Evolutionary conservation across 2,113 vertebrate species (phyloP), one percentile per base, ranked within the genome.

Genomic region (Cynocephalus volans): DNA sequence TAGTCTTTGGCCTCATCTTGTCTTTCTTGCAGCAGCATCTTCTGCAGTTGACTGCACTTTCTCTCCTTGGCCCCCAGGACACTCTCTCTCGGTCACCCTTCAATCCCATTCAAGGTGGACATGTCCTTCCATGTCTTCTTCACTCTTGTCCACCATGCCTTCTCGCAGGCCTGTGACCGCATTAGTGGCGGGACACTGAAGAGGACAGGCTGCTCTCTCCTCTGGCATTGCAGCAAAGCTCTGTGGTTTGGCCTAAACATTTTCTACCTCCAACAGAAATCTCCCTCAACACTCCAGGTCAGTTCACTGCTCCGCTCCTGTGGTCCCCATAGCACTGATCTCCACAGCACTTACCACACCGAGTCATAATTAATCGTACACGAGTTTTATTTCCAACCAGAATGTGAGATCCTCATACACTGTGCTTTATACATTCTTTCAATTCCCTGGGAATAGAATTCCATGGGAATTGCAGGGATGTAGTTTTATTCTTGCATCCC

Each of bases 301-400:
- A 45, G 7, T 41, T 85, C 9, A 6, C 36, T 19, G 0, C 60
- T 73, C 36, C 26, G 17, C 21, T 65, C 50, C 24, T 31, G 5
- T 11, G 69, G 23, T 48, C 48, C 3, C 76, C n/a, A 24, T 2
- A 1, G 62, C 54, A 31, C 52, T 12, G 18, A 24, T 8, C 33
- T 31, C 60, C 10, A 5, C 5, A 48, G 45, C 5, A 31, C 33
- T 52, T 14, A 26, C 69, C 4, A 18, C 28, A 3, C 41, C 21
- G 36, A 8, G 9, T 9, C n/a, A 6, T 18, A 67, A 31, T n/a
- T 31, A 65, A 33, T 24, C 4, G 0, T 6, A 4, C 13, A 4
- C 9, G 14, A 19, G 12, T 67, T 82, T 72, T 28, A 15, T 28
- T 76, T 77, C 45, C 52, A 72, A 6, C 28, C 45, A 80, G 90